Evolutionary conservation across 2,113 vertebrate genomes (phyloP).

Genomic region (Erythrolamprus reginae): DNA sequence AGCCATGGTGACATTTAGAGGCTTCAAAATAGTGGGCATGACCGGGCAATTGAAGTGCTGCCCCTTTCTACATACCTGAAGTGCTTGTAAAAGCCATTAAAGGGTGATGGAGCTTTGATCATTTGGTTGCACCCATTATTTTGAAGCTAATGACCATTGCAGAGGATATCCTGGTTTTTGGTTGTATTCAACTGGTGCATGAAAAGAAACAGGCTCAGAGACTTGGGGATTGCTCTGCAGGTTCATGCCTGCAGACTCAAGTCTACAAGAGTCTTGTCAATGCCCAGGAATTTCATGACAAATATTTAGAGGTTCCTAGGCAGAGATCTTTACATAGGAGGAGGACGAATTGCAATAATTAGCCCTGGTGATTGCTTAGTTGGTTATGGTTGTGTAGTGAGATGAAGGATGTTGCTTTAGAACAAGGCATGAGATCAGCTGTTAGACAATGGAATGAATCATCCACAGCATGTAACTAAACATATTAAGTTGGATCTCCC

Average conservation of each 20-base stretch:
- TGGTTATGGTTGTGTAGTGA: neutral
- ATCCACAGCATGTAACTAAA: conserved; percentile 62
- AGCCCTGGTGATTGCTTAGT: neutral
- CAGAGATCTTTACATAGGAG: neutral
- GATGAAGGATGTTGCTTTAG: neutral
- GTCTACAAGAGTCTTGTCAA: neutral
- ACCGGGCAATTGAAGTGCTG: neutral
- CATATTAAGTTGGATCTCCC: conserved; percentile 52
- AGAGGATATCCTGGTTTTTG: neutral
- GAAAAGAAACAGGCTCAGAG: neutral
- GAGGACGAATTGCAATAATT: neutral
- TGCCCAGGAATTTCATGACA: neutral
- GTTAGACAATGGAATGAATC: conserved; percentile 33
- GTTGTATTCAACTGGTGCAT: neutral
- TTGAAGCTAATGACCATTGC: neutral
- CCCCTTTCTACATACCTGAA: neutral
- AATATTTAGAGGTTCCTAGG: neutral
- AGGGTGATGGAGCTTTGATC: neutral
- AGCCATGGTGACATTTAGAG: neutral
- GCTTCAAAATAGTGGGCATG: neutral
- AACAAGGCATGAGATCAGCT: neutral
- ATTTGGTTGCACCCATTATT: neutral
- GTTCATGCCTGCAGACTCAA: neutral
- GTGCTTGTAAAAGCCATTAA: neutral
- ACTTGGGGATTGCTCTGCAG: neutral